Base-by-base conservation (phyloP, 1,140 invertebrate species). In the Telenomus remus region DNA sequence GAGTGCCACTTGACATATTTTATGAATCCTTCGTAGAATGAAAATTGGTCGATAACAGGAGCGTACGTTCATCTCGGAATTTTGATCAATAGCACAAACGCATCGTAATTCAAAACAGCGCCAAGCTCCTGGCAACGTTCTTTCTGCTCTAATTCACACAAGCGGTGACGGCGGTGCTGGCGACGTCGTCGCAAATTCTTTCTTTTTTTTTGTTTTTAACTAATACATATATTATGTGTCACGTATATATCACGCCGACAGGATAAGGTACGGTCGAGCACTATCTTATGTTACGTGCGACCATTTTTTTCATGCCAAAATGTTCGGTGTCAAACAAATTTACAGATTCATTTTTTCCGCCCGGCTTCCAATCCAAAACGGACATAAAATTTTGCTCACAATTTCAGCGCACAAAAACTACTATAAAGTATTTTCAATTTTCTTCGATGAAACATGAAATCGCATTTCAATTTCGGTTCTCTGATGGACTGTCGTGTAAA, bases 141-240 rank as follows among this genome's bases (percentile, higher is more conserved):
- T 72, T 77, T 77, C 75, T 76, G 74, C 57, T 57, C 68, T 78
- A 78, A 78, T 78, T 78, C 75, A 78, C 69, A 73, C 75, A 57
- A 69, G 57, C 68, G 63, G 63, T 68, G 63, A 63, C 63, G 51
- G 43, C 35, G 56, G 11, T 56, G 51, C 50, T 35, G 56, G 44
- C 56, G 69, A 53, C 60, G 37, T 39, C 54, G 51, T 64, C 48
- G 19, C 49, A 12, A n/a, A 8, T n/a, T n/a, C n/a, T n/a, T n/a
- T n/a, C n/a, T n/a, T 10, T 54, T 72, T 66, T 73, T 74, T 70
- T 68, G 55, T 74, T 74, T 63, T 68, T 66, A 61, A 66, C 63
- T 74, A 74, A 74, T 73, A 73, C 61, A 73, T 73, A 73, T 73
- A 65, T 73, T 73, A 65, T 63, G 47, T 34, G 59, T 15, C 48